Base-by-base conservation (phyloP, 2,113 vertebrate genomes). In the Elaphurus davidianus region DNA sequence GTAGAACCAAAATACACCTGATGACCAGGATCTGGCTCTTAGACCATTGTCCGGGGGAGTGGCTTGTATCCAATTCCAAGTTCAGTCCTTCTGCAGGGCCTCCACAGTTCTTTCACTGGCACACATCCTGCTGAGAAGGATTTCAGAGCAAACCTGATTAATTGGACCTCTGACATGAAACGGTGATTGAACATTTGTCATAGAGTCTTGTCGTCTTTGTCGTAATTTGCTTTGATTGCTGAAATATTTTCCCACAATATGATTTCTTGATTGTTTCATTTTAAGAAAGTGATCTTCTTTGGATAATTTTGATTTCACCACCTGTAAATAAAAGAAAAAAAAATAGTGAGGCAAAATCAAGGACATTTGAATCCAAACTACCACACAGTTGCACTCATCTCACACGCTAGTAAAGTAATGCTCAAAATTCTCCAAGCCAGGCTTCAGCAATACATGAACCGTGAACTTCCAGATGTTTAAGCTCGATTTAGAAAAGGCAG, bases 61-160 rank as follows among this genome's bases (percentile, higher is more conserved):
- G 64, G 79, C 79, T 96, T 90, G 89, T 88, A 74, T 97, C 13
- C 9, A 43, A 19, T 59, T 93, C 60, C 4, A 7, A 67, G 0
- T 2, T 45, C 94, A 28, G 23, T 54, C 94, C 89, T 98, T 84
- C 89, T 90, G 40, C 60, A 95, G 67, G 98, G 96, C n/a, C 92
- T 97, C 90, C 94, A 93, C 92, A 54, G 95, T 96, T 67, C 87
- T 97, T 97, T 78, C 97, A 64, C 81, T 98, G 16, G 97, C 97
- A 98, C 99, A 99, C 94, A 99, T 98, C 98, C 99, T 99, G 98
- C 99, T 99, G 97, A 99, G 99, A 97, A 99, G 99, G 98, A 99
- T 99, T 99, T 99, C 99, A 74, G 99, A 99, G 99, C 99, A 99
- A 97, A 99, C 99, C 98, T 99, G 99, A 99, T 99, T 99, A 94